These are phyloP conservation scores for Leptinotarsa juncta DNA, from an alignment of 2,888 invertebrate species.

Conservation along the genomic window DNA sequence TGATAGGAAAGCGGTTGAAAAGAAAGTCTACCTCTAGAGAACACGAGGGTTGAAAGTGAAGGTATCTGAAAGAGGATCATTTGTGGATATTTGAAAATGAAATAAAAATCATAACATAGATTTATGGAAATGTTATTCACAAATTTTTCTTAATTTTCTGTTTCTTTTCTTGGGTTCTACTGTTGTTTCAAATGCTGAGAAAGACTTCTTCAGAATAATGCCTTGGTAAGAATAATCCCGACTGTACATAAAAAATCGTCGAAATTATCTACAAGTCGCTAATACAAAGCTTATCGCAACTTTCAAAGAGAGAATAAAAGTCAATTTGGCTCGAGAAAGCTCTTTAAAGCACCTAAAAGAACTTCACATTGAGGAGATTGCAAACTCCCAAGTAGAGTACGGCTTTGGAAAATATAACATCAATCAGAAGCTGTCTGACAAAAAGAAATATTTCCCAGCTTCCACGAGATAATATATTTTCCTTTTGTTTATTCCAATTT, in stretches of 20 bases:
- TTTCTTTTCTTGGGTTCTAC: no score
- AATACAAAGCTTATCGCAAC: slow-evolving; percentile 22
- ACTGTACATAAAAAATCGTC: background rate
- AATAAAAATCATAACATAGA: no score
- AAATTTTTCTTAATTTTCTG: no score
- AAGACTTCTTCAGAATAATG: no score
- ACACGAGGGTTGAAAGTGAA: no score
- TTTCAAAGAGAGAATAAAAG: slow-evolving; percentile 28
- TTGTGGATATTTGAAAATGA: no score
- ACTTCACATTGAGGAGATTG: slow-evolving; percentile 19
- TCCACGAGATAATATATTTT: slow-evolving; percentile 19
- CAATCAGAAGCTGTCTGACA: slow-evolving; percentile 21
- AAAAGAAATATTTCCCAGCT: slow-evolving; percentile 17
- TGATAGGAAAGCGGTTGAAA: no score
- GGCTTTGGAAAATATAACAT: slow-evolving; percentile 31
- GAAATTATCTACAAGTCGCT: slow-evolving; percentile 17
- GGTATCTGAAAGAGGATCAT: no score
- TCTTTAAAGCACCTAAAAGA: slow-evolving; percentile 18
- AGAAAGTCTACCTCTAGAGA: no score
- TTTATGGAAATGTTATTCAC: no score
- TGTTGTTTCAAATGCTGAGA: no score
- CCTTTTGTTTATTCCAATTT: slow-evolving; percentile 23
- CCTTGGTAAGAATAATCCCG: no score
- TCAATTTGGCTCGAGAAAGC: slow-evolving; percentile 18
- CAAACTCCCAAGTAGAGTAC: slow-evolving; percentile 23